Evolutionary conservation across 2,888 invertebrate genomes (phyloP), one percentile per base, ranked within the genome.

Genomic region (Panopea generosa): DNA sequence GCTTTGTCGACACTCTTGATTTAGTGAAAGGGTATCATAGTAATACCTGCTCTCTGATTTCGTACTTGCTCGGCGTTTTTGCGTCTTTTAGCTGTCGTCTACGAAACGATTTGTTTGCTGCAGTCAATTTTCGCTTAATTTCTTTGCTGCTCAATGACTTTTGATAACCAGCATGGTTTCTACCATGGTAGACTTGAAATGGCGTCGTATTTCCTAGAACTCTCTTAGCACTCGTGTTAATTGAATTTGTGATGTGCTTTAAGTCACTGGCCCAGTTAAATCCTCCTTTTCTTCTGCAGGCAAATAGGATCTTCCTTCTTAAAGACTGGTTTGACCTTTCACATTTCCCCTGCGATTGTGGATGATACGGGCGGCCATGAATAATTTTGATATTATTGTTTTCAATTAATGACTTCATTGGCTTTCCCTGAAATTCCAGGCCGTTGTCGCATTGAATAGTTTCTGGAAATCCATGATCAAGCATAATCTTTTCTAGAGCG

Each of bases 221-320:
- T n/a, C n/a, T n/a, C n/a, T n/a, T n/a, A n/a, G n/a, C n/a, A n/a
- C 60, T 68, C 33, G 60, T 60, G 29, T 68, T 68, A 14, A 68
- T 68, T 3, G 27, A n/a, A 53, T 61, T 29, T 9, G 60, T 45
- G 18, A 61, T 47, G n/a, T 40, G 2, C 40, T 40, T 26, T 14
- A 61, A 18, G 18, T 40, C 55, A n/a, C 24, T 40, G 2, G 16
- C 53, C 61, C 61, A 68, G 53, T 61, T 53, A 53, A 68, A 61
- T 38, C 61, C 68, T 16, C 29, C 16, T 33, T 43, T 43, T 18
- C 60, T 40, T 24, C 27, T 45, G n/a, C 26, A 43, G n/a, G 68
- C 53, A 68, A 43, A 61, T 0, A 26, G 24, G 20, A 68, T 60
- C 43, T 53, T 68, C 22, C 38, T 40, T 24, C 29, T 68, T 2